A percentile compares a stretch with the other conserved stretches of the same genome.
phyloP scores from a whole-genome alignment of 2,888 invertebrate genomes.

The Sphecodes monilicornis region DNA sequence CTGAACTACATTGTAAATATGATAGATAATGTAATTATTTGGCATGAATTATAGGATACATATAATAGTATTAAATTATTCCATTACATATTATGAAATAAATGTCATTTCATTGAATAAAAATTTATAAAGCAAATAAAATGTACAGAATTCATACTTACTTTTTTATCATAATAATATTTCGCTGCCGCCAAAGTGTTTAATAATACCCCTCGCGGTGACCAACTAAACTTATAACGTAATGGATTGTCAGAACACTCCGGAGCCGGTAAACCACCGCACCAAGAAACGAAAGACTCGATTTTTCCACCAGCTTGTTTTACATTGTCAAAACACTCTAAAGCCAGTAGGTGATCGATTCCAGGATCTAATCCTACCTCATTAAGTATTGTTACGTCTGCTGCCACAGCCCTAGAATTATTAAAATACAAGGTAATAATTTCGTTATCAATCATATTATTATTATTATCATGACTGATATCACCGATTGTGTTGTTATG shows the following conservation, averaged over 20 bases:
- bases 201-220: conserved; percentile 95
- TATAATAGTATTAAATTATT: background rate
- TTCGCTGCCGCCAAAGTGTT: conserved; percentile 96
- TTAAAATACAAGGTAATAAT: background rate
- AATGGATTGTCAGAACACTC: conserved; percentile 96
- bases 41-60: background rate
- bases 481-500: background rate
- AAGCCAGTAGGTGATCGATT: conserved; percentile 98
- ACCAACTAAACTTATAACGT: conserved; percentile 98
- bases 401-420: conserved; percentile 90
- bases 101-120: background rate
- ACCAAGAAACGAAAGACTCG: conserved; percentile 98
- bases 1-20: too few species aligned
- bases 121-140: background rate
- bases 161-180: conserved; percentile 93
- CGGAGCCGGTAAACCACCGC: conserved; percentile 98
- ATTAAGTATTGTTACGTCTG: conserved; percentile 96
- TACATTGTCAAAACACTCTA: conserved; percentile 98
- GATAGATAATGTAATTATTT: too few species aligned
- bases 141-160: conserved; percentile 76
- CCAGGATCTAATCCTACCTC: conserved; percentile 99
- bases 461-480: background rate
- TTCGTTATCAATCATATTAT: background rate
- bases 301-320: conserved; percentile 95
- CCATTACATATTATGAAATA: background rate